Percentiles rank a stretch among this genome's conserved stretches.
Evolutionary conservation across 2,797 vertebrate species (phyloP).

Genomic region (Taeniopygia guttata): DNA sequence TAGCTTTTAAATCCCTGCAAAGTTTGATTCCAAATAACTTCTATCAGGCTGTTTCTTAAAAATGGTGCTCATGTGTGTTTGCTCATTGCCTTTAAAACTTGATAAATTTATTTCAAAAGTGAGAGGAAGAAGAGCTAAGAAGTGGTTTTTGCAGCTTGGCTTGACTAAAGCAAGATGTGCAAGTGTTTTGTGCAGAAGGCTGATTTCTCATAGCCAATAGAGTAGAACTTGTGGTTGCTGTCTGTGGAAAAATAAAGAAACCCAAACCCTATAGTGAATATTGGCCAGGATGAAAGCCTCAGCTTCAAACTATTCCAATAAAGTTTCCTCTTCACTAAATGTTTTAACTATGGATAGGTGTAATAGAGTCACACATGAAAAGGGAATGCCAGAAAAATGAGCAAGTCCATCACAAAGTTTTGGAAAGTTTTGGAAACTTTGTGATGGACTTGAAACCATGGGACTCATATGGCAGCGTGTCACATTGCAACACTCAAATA

Average conservation of each 20-base stretch:
- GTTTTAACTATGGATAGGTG: background rate
- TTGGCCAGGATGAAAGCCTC: background rate
- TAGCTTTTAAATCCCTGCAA: background rate
- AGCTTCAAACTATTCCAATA: background rate
- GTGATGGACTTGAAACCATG: background rate
- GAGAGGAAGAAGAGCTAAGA: background rate
- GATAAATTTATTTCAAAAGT: background rate
- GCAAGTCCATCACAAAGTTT: background rate
- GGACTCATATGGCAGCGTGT: background rate
- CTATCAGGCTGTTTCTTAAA: background rate
- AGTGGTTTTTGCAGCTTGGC: background rate
- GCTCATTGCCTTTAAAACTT: background rate
- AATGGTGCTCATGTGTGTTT: background rate
- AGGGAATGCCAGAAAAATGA: background rate
- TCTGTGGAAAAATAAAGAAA: background rate
- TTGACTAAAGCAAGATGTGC: background rate
- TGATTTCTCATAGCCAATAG: background rate
- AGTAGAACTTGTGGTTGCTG: background rate
- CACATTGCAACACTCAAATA: background rate
- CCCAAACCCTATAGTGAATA: background rate
- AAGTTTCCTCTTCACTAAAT: background rate
- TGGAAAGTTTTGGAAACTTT: background rate
- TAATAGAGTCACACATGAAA: background rate
- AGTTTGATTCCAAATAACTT: background rate
- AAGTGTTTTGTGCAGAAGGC: background rate